phyloP scores from a whole-genome alignment of 2,888 invertebrate genomes.

The Lamellibrachia columna region DNA sequence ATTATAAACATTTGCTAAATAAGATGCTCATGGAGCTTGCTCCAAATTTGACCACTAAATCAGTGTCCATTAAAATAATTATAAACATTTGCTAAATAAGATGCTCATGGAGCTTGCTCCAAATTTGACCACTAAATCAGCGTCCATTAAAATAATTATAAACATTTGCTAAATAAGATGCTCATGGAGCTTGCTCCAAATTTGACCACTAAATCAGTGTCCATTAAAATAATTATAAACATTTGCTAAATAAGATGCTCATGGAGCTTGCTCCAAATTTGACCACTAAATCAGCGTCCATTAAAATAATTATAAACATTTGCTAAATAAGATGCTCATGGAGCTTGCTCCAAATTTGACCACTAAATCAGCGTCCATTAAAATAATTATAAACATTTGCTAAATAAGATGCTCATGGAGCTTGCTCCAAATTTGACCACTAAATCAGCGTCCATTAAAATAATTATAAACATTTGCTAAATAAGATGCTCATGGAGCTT shows the following conservation, averaged over 20 bases:
- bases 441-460: no score
- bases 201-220: not conserved
- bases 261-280: not conserved
- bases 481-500: not conserved
- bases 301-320: no score
- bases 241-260: not conserved
- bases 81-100: not conserved
- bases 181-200: not conserved
- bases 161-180: not conserved
- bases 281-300: not conserved
- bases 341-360: not conserved
- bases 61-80: no score
- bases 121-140: not conserved
- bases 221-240: no score
- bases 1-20: not conserved
- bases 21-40: not conserved
- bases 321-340: not conserved
- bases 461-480: not conserved
- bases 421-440: not conserved
- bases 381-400: no score
- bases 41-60: not conserved
- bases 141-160: no score
- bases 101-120: not conserved
- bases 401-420: not conserved
- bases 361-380: no score